Conservation (phyloP, 1,140 invertebrate genomes). For the Zaprionus kolodkinae region DNA sequence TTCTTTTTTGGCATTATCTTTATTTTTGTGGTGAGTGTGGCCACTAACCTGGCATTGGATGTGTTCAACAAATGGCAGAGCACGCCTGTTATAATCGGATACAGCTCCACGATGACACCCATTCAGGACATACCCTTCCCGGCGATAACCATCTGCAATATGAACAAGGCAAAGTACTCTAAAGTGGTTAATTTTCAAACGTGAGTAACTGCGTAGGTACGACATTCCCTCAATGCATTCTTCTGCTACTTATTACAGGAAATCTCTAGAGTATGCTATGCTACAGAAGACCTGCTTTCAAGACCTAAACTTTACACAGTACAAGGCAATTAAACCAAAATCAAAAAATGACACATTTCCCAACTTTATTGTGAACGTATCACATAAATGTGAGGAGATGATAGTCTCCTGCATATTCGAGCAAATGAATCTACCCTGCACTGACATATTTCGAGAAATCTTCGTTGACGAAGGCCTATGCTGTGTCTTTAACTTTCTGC, state of each 20-base stretch:
- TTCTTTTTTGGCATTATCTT: constrained; percentile 86
- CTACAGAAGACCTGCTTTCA: constrained; percentile 68
- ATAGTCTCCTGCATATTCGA: constrained; percentile 60
- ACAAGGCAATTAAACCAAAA: constrained; percentile 17
- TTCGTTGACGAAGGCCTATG: constrained; percentile 93
- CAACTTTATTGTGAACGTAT: constrained; percentile 59
- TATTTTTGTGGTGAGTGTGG: constrained; percentile 86
- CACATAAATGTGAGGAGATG: constrained; percentile 62
- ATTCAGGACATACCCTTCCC: constrained; percentile 90
- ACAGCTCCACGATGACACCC: constrained; percentile 87
- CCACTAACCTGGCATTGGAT: constrained; percentile 88
- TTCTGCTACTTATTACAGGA: constrained; percentile 24
- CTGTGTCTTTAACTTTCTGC: constrained; percentile 91
- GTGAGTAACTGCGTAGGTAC: constrained; percentile 27
- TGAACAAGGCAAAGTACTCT: constrained; percentile 89
- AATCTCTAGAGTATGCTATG: constrained; percentile 61
- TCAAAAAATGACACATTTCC: constrained; percentile 55
- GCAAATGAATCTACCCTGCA: constrained; percentile 85
- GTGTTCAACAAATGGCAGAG: constrained; percentile 89
- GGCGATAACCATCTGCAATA: constrained; percentile 92
- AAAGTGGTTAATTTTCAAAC: constrained; percentile 57
- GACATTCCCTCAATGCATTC: neutral
- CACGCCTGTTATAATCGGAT: constrained; percentile 90
- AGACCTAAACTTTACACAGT: constrained; percentile 54
- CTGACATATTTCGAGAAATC: constrained; percentile 90